Base-by-base conservation (phyloP, 1,140 invertebrate species). In the Drosophila sproati region DNA sequence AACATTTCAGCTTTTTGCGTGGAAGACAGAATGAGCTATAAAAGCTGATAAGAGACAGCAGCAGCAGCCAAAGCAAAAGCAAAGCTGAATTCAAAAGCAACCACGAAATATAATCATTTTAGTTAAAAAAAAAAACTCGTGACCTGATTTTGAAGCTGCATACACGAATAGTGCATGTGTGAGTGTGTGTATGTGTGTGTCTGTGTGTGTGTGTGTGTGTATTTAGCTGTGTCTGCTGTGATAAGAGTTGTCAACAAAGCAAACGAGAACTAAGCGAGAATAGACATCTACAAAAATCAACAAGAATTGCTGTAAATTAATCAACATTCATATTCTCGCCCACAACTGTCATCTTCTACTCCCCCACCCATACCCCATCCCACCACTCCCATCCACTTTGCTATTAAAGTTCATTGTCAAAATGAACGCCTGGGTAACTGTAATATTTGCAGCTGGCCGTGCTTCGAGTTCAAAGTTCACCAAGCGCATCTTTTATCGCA, bases 121-220 rank as follows among this genome's bases (percentile, higher is more conserved):
- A 66, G 64, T 72, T 67, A 60, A 82, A 87, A 87, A 71, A 80
- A 82, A 87, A 87, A 71, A 80, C 83, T 82, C 79, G 79, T 88
- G 83, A 82, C 79, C 82, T 86, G 82, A 51, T 78, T 86, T 50
- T 31, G 29, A 34, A 2, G 48, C 71, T 62, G 31, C 29, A 41
- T 68, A 50, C 50, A 61, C 39, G 41, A 10, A 7, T 12, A 28
- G 28, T 57, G 51, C 31, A 28, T 31, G 29, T 57, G 39, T 35
- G 32, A 5, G 31, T 39, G 10, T 48, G n/a, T 47, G 2, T 80
- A 69, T 66, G 55, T 63, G 39, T 63, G 51, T 76, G 64, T 70
- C 57, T 51, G 67, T 80, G 74, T 66, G 55, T 63, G 39, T 63
- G 51, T 76, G 64, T 70, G 60, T 67, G 57, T 61, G 43, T 54